Conservation (phyloP, 2,888 invertebrate species). For the Meliscaeva auricollis region DNA sequence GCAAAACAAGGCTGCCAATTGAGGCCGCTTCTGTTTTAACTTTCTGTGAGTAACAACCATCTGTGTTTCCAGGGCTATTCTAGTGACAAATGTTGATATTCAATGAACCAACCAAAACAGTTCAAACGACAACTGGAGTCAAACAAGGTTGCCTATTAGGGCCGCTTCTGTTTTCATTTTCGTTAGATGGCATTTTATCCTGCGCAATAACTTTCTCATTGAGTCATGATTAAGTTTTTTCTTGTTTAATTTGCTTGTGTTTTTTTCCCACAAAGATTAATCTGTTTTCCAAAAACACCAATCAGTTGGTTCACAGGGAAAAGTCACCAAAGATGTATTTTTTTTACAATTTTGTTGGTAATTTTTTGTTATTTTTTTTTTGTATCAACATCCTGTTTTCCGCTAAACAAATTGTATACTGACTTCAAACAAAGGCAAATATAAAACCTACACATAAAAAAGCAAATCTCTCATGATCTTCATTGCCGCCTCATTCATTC, state of each 20-base stretch:
- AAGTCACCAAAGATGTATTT: slow-evolving; percentile 53
- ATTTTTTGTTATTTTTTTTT: slow-evolving; percentile 22
- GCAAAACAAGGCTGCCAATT: too few species aligned
- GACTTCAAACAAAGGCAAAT: slow-evolving; percentile 70
- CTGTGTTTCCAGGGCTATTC: too few species aligned
- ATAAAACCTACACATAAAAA: slow-evolving; percentile 29
- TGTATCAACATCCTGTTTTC: slow-evolving; percentile 75
- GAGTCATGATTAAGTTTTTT: too few species aligned
- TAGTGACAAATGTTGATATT: too few species aligned
- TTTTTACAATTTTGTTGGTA: background rate
- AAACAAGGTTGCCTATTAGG: background rate
- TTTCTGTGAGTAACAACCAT: too few species aligned
- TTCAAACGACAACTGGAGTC: background rate
- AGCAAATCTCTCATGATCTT: slow-evolving; percentile 58
- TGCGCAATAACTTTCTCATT: too few species aligned
- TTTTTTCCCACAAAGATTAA: slow-evolving; percentile 26
- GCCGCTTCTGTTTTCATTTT: background rate
- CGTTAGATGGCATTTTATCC: background rate
- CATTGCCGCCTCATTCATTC: slow-evolving; percentile 63
- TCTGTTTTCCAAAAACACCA: slow-evolving; percentile 2
- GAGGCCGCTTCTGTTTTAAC: too few species aligned
- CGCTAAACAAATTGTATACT: slow-evolving; percentile 46
- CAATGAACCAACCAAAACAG: too few species aligned
- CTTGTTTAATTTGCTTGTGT: background rate
- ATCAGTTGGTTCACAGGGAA: slow-evolving; percentile 64